Evolutionary conservation across 2,888 invertebrate genomes (phyloP), one percentile per base, ranked within the genome.

Genomic region (Clanis bilineata): DNA sequence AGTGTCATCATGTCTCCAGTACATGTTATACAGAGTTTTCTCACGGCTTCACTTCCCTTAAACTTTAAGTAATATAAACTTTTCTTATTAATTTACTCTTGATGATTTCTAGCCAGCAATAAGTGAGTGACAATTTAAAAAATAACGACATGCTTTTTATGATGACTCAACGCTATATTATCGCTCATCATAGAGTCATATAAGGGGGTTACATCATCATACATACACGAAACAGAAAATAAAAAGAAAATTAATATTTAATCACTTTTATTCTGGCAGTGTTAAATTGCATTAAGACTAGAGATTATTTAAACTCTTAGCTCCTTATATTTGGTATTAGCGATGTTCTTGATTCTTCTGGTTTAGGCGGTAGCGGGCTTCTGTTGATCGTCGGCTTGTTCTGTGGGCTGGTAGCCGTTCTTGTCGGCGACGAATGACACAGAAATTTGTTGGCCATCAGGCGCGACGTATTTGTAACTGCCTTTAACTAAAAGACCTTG

Each of bases 401-500:
- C 90, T 1, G 79, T 80, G 36, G 93, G 93, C 64, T 93, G 93
- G 88, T 94, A 94, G 45, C 94, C 94, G 66, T 94, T 93, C 79
- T 94, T 94, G 74, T 94, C 94, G 39, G 94, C 94, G 9, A 93
- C 69, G 81, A 93, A 94, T 56, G 90, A 92, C 61, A 94, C 93
- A 1, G 94, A 93, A 69, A 95, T 94, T 10, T 93, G 92, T 67
- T 94, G 93, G 18, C 95, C 95, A 72, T 95, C 95, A 36, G 93
- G 93, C 2, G 94, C 95, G 0, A 93, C 83, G 89, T 94, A 95
- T 55, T 93, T 93, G 82, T 93, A 94, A 65, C 93, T 93, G 62
- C 95, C 95, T 61, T 91, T 93, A 6, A 95, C 94, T 0, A 92
- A 86, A 0, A 95, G 87, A 9, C 94, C 93, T 80, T 95, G 94